Evolutionary conservation across 2,797 vertebrate genomes (phyloP).

Genomic region (Lateolabrax maculatus): DNA sequence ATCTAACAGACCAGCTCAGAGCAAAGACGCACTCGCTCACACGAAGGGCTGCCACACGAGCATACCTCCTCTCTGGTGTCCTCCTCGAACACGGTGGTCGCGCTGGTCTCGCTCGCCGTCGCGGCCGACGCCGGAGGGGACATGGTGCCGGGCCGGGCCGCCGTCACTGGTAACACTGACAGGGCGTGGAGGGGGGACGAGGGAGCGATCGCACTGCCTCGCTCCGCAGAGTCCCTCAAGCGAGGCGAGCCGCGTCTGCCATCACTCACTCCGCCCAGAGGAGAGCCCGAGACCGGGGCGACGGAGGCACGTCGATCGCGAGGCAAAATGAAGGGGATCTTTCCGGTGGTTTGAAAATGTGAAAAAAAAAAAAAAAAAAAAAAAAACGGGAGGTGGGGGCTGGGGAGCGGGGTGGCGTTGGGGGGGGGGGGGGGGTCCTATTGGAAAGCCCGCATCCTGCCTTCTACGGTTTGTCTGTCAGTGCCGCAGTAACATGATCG

Average conservation of each 20-base stretch:
- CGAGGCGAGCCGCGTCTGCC: conserved; percentile 38
- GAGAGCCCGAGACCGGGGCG: conserved; percentile 16
- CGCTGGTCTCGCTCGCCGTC: conserved; percentile 86
- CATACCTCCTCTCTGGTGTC: conserved; percentile 86
- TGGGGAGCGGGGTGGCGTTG: too few relatives aligned
- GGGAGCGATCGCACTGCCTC: conserved; percentile 40
- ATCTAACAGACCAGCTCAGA: conserved; percentile 1
- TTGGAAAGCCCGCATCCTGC: conserved; percentile 2
- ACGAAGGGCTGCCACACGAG: neutral
- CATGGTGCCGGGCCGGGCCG: conserved; percentile 82
- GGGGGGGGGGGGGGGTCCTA: conserved; percentile 17
- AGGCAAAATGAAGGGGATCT: conserved; percentile 14
- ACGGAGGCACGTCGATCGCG: conserved; percentile 36
- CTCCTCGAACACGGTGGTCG: conserved; percentile 81
- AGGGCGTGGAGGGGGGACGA: conserved; percentile 70
- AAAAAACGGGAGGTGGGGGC: neutral
- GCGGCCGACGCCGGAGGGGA: conserved; percentile 92
- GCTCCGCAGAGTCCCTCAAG: conserved; percentile 46
- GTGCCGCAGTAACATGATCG: conserved; percentile 73
- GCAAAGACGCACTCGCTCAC: conserved; percentile 2
- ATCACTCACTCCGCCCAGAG: neutral
- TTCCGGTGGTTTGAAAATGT: conserved; percentile 7
- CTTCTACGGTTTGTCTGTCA: conserved; percentile 27
- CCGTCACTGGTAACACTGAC: conserved; percentile 27
- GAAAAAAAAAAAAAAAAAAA: neutral